These are phyloP conservation scores for Cantharis rufa DNA, from an alignment of 2,888 invertebrate genomes.

Conservation along the genomic window DNA sequence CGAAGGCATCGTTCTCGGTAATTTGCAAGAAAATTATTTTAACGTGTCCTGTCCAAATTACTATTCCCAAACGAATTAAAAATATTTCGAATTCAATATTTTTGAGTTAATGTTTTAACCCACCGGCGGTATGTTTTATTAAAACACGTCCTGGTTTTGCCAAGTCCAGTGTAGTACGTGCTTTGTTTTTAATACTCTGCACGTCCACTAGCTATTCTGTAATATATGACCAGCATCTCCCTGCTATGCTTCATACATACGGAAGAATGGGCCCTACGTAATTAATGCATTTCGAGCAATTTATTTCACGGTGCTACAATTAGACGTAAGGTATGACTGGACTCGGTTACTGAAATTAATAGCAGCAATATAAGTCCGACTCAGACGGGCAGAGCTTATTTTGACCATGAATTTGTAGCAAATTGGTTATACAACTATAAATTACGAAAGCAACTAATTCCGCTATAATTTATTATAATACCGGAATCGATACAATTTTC, in stretches of 20 bases:
- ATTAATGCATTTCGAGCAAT: conserved; percentile 54
- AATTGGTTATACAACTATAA: conserved; percentile 28
- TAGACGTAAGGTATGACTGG: conserved; percentile 49
- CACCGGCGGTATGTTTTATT: conserved; percentile 13
- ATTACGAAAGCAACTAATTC: conserved; percentile 25
- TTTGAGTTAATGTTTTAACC: neutral
- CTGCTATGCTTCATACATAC: conserved; percentile 48
- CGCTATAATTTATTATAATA: neutral
- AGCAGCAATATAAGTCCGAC: conserved; percentile 56
- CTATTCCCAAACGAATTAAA: neutral
- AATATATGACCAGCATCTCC: conserved; percentile 41
- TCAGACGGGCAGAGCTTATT: conserved; percentile 45
- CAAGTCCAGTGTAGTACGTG: conserved; percentile 54
- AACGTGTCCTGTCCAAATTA: no score
- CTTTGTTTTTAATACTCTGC: conserved; percentile 57
- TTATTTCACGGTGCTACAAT: conserved; percentile 53
- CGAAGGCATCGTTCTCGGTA: neutral
- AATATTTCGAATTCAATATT: neutral
- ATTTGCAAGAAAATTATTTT: neutral
- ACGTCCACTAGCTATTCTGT: conserved; percentile 47
- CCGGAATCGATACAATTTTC: neutral
- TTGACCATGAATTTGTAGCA: conserved; percentile 43
- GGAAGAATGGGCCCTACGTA: conserved; percentile 44
- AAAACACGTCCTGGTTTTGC: conserved; percentile 26
- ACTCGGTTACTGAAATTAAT: conserved; percentile 53